Conservation (phyloP, 2,797 vertebrate species). For the Danio kyathit region DNA sequence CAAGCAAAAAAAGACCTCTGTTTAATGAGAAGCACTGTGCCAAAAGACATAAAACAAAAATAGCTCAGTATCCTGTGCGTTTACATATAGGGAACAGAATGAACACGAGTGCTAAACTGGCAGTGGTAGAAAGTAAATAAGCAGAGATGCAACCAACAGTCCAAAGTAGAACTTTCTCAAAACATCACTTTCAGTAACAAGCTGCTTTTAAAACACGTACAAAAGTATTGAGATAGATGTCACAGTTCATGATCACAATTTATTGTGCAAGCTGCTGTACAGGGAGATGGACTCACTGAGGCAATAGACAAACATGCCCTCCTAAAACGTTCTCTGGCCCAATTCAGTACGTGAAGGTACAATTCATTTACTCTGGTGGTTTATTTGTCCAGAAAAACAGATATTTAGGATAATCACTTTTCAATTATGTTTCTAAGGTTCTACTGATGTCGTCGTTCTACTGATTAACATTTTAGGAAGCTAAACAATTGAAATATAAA, state of each 20-base stretch:
- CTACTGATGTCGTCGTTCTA: too few relatives aligned
- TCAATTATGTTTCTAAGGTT: too few relatives aligned
- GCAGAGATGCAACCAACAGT: background rate
- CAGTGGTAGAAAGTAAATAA: background rate
- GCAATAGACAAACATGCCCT: background rate
- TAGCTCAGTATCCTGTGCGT: background rate
- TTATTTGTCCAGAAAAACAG: background rate
- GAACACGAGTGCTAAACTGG: background rate
- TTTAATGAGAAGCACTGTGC: background rate
- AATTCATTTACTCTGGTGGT: background rate
- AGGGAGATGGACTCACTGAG: background rate
- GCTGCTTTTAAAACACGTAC: background rate
- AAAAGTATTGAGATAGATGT: background rate
- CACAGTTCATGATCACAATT: background rate
- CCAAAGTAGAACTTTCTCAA: background rate
- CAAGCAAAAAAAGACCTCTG: constrained; percentile 28
- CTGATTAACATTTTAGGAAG: too few relatives aligned
- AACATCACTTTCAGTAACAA: background rate
- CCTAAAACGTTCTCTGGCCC: background rate
- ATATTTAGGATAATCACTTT: background rate
- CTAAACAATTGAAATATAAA: too few relatives aligned
- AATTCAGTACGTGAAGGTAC: background rate
- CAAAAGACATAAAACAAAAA: constrained; percentile 7
- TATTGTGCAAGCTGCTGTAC: background rate
- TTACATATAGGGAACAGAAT: background rate